Percentiles rank a stretch among this genome's conserved stretches.
Conservation (phyloP, 2,113 vertebrate genomes). For the Hippolais icterina region DNA sequence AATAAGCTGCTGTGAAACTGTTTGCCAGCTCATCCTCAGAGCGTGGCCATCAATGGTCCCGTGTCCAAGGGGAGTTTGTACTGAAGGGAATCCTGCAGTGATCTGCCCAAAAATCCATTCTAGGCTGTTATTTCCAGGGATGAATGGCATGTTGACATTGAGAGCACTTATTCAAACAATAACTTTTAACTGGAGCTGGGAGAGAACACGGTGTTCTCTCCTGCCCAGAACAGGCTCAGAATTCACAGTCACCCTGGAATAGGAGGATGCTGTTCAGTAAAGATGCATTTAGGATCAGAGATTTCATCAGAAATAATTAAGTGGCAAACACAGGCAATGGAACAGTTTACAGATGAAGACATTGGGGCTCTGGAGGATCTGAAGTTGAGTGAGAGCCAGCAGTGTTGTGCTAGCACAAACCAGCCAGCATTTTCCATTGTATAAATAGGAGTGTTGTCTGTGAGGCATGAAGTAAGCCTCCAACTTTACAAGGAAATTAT, state of each 20-base stretch:
- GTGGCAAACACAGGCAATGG: background rate
- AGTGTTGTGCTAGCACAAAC: slow-evolving; percentile 12
- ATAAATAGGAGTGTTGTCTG: slow-evolving; percentile 12
- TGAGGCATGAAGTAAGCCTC: slow-evolving; percentile 16
- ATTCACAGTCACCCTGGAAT: background rate
- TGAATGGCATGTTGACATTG: background rate
- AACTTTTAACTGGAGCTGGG: slow-evolving; percentile 1
- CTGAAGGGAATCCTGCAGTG: background rate
- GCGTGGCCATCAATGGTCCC: background rate
- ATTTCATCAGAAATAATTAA: slow-evolving; percentile 11
- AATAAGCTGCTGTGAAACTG: background rate
- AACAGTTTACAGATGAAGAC: background rate
- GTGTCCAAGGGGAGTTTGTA: background rate
- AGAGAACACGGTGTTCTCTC: background rate
- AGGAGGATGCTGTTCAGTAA: background rate
- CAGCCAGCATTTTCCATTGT: slow-evolving; percentile 23
- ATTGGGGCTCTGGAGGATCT: background rate
- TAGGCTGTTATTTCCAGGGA: background rate
- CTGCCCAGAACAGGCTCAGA: background rate
- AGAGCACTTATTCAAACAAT: background rate
- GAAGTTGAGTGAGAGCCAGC: background rate
- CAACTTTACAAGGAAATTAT: slow-evolving; percentile 31
- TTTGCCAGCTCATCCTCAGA: background rate
- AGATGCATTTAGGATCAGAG: background rate
- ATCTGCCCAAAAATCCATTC: background rate